Conservation (phyloP, 2,888 invertebrate species). For the Nowickia ferox region DNA sequence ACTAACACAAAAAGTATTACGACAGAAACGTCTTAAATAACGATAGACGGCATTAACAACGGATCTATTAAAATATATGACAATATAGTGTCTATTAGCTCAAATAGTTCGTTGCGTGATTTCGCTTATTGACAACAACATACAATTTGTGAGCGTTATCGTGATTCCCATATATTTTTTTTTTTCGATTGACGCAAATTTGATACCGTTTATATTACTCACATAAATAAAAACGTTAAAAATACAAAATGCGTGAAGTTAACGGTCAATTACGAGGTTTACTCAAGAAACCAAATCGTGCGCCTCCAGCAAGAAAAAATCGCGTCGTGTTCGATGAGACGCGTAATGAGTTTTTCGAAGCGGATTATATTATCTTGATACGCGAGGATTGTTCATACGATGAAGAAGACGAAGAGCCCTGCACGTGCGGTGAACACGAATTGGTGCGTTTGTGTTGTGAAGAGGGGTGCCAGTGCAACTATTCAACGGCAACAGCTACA, state of each 20-base stretch:
- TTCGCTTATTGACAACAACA: conserved; percentile 66
- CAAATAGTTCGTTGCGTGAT: conserved; percentile 61
- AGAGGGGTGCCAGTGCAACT: conserved; percentile 87
- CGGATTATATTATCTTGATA: conserved; percentile 95
- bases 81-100: conserved; percentile 58
- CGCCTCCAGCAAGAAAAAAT: conserved; percentile 88
- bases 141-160: conserved; percentile 19
- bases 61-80: conserved; percentile 28
- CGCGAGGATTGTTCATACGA: conserved; percentile 94
- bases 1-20: neutral
- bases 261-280: conserved; percentile 84
- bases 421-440: conserved; percentile 89
- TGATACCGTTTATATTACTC: conserved; percentile 24
- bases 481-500: conserved; percentile 75
- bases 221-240: conserved; percentile 36
- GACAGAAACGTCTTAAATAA: neutral
- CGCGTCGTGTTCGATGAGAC: conserved; percentile 95
- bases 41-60: neutral
- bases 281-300: conserved; percentile 89
- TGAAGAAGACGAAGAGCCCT: conserved; percentile 90
- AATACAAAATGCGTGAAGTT: conserved; percentile 83
- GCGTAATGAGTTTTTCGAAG: conserved; percentile 95
- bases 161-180: conserved; percentile 18
- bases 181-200: conserved; percentile 30
- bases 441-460: conserved; percentile 87